Percentiles rank a stretch among this genome's conserved stretches.
Evolutionary conservation across 2,113 vertebrate genomes (phyloP).

Genomic region (Elaphurus davidianus): DNA sequence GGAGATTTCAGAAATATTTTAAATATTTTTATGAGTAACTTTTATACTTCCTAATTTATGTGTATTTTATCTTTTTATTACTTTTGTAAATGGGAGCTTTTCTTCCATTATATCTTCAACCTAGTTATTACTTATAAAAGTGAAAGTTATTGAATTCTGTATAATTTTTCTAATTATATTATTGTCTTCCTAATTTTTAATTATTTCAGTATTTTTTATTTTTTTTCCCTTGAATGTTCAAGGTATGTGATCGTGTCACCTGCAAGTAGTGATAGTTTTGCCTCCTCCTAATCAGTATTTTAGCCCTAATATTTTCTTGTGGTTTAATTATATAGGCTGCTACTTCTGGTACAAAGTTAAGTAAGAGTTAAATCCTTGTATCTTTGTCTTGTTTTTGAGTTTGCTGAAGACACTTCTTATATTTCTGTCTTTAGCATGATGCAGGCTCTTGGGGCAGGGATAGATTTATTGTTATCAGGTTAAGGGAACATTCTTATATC

Average conservation of each 20-base stretch:
- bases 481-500: neutral
- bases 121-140: slow-evolving; percentile 2
- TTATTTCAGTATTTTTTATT: neutral
- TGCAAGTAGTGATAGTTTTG: neutral
- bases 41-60: neutral
- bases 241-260: neutral
- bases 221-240: neutral
- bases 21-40: neutral
- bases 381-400: neutral
- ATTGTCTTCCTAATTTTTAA: neutral
- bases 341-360: neutral
- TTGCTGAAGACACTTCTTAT: neutral
- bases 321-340: neutral
- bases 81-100: neutral
- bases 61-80: neutral
- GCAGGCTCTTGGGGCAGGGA: neutral
- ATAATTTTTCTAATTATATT: neutral
- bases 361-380: neutral
- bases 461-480: neutral
- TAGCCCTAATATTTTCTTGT: neutral
- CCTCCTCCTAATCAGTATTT: neutral
- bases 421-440: neutral
- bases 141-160: neutral
- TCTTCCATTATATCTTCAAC: neutral
- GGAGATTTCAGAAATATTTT: neutral